These are phyloP conservation scores for Ethmia dodecea DNA, from an alignment of 2,888 invertebrate genomes.

Conservation along the genomic window DNA sequence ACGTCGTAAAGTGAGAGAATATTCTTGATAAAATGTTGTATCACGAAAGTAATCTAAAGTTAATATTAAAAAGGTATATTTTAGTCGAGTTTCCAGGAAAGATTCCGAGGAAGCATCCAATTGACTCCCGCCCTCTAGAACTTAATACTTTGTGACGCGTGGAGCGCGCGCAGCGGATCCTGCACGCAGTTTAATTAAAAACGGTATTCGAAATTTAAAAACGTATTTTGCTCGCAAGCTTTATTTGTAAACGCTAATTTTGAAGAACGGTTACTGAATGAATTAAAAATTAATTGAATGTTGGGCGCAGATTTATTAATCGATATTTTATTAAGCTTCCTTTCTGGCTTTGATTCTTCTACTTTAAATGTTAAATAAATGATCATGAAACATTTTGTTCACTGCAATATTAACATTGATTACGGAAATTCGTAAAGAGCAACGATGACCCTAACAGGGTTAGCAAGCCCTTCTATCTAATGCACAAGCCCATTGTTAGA, in stretches of 20 bases:
- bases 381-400: too few species aligned
- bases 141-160: slow-evolving; percentile 54
- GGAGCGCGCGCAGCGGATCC: slow-evolving; percentile 34
- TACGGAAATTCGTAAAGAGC: too few species aligned
- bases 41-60: slow-evolving; percentile 32
- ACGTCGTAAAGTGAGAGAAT: slow-evolving; percentile 11
- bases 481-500: too few species aligned
- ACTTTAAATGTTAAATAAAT: too few species aligned
- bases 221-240: slow-evolving; percentile 27
- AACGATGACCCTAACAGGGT: too few species aligned
- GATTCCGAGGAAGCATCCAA: slow-evolving; percentile 31
- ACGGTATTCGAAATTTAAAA: slow-evolving; percentile 51
- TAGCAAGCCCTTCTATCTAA: too few species aligned
- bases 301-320: too few species aligned
- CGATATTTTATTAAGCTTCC: too few species aligned
- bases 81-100: slow-evolving; percentile 36
- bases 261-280: slow-evolving; percentile 10
- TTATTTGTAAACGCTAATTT: slow-evolving; percentile 37
- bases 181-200: slow-evolving; percentile 54
- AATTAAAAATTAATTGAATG: slow-evolving; percentile 5
- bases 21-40: slow-evolving; percentile 24
- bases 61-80: slow-evolving; percentile 33
- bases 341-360: too few species aligned
- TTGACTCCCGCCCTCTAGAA: slow-evolving; percentile 34
- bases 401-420: too few species aligned